These are phyloP conservation scores for Lucilia sericata DNA, from an alignment of 1,140 invertebrate genomes.

Conservation along the genomic window DNA sequence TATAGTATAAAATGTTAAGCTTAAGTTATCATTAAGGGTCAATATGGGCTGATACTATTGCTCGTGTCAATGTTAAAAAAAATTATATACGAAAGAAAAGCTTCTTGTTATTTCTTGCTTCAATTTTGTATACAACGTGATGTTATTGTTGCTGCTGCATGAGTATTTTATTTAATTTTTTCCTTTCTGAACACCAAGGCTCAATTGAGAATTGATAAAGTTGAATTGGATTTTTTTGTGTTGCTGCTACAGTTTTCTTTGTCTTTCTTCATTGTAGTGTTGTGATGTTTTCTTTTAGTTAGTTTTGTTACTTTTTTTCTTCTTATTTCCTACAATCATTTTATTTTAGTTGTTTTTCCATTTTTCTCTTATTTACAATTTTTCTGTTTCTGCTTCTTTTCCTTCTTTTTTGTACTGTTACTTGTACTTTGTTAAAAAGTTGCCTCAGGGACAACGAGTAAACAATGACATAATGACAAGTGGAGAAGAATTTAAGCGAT, in stretches of 20 bases:
- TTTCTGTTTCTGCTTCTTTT: not conserved
- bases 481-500: constrained; percentile 68
- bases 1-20: constrained; percentile 43
- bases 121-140: not conserved
- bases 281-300: not conserved
- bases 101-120: not conserved
- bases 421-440: constrained; percentile 30
- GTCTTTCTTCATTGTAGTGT: not conserved
- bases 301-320: not conserved
- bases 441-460: constrained; percentile 47
- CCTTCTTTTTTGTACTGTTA: not conserved
- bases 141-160: not conserved
- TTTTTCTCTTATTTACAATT: constrained; percentile 15
- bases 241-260: not conserved
- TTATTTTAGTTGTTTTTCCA: not conserved
- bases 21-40: constrained; percentile 46
- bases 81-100: constrained; percentile 4
- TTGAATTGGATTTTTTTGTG: constrained; percentile 51
- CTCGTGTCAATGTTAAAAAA: constrained; percentile 12
- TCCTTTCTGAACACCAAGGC: constrained; percentile 49
- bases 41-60: constrained; percentile 19
- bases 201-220: constrained; percentile 68
- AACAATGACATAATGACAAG: constrained; percentile 68
- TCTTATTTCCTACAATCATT: not conserved
- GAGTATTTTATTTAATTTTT: not conserved